phyloP scores from a whole-genome alignment of 2,888 invertebrate genomes.

The Thymelicus lineola region DNA sequence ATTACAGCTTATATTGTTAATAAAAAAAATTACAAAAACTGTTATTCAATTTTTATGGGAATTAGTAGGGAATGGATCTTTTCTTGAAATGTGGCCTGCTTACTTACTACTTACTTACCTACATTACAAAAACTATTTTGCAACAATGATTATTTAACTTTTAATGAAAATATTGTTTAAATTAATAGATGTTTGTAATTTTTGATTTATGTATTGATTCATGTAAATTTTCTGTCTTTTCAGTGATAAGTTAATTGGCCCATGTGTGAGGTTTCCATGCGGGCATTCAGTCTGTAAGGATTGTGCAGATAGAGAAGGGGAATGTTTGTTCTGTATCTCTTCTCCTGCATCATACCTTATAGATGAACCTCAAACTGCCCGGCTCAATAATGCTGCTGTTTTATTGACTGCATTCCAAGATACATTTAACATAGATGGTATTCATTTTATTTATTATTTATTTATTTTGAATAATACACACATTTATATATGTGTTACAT shows the following conservation, averaged over 20 bases:
- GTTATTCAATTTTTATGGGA: no score
- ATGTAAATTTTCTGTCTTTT: conserved; percentile 22
- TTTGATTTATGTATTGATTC: neutral
- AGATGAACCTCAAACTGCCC: conserved; percentile 56
- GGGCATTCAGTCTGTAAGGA: conserved; percentile 69
- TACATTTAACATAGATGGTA: conserved; percentile 67
- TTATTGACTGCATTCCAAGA: conserved; percentile 62
- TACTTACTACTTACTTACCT: no score
- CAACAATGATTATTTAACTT: conserved; percentile 5
- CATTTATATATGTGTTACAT: no score
- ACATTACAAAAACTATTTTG: neutral
- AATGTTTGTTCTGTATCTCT: conserved; percentile 61
- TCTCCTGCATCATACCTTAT: conserved; percentile 47
- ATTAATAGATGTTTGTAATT: neutral
- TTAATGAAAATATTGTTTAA: no score
- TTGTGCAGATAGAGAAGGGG: conserved; percentile 54
- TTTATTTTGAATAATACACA: no score
- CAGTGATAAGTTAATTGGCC: conserved; percentile 64
- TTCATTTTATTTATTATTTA: no score
- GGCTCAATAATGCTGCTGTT: conserved; percentile 55
- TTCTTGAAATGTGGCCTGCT: no score
- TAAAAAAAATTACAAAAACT: no score
- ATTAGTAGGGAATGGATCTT: no score
- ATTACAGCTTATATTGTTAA: no score
- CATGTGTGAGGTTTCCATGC: conserved; percentile 62